Percentiles rank a stretch among this genome's conserved stretches.
phyloP scores from a whole-genome alignment of 2,888 invertebrate species.

The Pyrrhia umbra region DNA sequence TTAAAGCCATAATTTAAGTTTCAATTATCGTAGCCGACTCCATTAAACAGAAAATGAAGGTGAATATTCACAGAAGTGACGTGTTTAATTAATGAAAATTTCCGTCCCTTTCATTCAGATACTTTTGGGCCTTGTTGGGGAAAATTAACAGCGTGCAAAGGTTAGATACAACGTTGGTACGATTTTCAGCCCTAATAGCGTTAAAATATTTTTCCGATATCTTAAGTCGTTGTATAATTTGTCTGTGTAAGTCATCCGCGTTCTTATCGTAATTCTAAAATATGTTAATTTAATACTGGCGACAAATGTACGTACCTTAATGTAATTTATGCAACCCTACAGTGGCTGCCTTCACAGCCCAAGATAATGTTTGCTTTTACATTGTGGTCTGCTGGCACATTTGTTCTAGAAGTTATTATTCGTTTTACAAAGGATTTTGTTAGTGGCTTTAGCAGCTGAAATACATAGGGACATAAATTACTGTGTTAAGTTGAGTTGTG shows the following conservation, averaged over 20 bases:
- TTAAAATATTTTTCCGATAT: conserved; percentile 42
- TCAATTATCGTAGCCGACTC: conserved; percentile 36
- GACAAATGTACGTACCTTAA: conserved; percentile 54
- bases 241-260: conserved; percentile 22
- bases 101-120: conserved; percentile 34
- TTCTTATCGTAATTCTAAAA: conserved; percentile 49
- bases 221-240: conserved; percentile 47
- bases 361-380: conserved; percentile 45
- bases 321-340: conserved; percentile 49
- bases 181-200: conserved; percentile 20
- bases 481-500: conserved; percentile 3
- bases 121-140: conserved; percentile 28
- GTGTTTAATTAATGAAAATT: conserved; percentile 50
- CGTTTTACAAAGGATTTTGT: conserved; percentile 19
- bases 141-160: conserved; percentile 27
- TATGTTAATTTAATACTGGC: conserved; percentile 46
- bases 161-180: neutral
- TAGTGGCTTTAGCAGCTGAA: conserved; percentile 17
- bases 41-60: conserved; percentile 44
- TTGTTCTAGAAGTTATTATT: conserved; percentile 45
- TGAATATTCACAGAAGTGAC: conserved; percentile 45
- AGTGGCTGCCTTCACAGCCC: conserved; percentile 38
- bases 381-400: conserved; percentile 28
- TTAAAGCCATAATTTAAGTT: conserved; percentile 41
- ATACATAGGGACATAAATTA: conserved; percentile 12